A percentile compares a stretch with the other conserved stretches of the same genome.
These are phyloP conservation scores for Serilophus lunatus DNA, from an alignment of 2,113 vertebrate genomes.

Conservation along the genomic window DNA sequence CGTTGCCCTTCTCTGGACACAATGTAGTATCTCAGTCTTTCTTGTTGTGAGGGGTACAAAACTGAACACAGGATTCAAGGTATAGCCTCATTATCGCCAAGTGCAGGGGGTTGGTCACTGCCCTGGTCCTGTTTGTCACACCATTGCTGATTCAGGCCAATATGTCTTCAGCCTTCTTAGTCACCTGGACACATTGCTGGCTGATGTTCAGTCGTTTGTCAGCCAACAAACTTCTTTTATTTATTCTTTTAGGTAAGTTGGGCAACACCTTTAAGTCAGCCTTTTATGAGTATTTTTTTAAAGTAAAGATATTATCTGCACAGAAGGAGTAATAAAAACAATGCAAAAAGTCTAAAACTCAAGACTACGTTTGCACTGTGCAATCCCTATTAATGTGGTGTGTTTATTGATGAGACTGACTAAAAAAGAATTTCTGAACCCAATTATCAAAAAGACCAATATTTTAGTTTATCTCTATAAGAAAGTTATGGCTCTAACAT, in stretches of 20 bases:
- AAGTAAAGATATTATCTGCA: neutral
- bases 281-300: neutral
- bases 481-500: neutral
- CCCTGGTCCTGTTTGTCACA: neutral
- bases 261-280: accelerated
- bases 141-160: neutral
- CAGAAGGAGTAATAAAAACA: neutral
- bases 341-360: neutral
- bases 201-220: neutral
- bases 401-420: neutral
- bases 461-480: neutral
- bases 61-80: neutral
- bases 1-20: neutral
- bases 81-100: accelerated
- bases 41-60: neutral
- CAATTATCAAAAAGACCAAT: neutral
- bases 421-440: neutral
- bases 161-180: neutral
- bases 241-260: neutral
- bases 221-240: neutral
- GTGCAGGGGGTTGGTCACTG: accelerated
- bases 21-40: neutral
- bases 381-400: neutral
- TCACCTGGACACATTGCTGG: neutral
- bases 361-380: neutral